Evolutionary conservation across 2,888 invertebrate species (phyloP), one percentile per base, ranked within the genome.

Genomic region (Xanthia icteritia): DNA sequence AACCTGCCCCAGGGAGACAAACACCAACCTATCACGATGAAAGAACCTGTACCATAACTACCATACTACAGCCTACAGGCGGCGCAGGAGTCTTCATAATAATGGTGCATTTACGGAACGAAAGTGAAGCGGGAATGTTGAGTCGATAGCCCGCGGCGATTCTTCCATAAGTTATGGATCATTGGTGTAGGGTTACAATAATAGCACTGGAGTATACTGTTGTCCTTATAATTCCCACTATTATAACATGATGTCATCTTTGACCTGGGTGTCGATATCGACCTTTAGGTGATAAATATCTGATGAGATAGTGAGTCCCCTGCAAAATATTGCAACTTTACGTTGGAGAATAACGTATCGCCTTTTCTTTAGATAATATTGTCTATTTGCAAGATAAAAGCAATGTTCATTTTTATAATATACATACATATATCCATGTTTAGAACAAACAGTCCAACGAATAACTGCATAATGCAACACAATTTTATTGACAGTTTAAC

Each of bases 61-160:
- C 51, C 20, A 31, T 36, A 15, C 17, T 9, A 45, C 27, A 65
- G 75, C 75, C 78, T 27, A 27, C 65, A 54, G 64, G 20, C 56
- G 42, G 54, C 68, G 65, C 56, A 20, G 64, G 51, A 56, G 74
- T n/a, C 78, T 66, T 42, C 65, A 36, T 82, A 72, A 78, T 78
- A 63, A 82, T 60, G 27, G 64, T 51, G 56, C 61, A 67, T 64
- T 64, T 61, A 67, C 54, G 23, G 45, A 77, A 73, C 23, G 70
- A 85, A 85, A 77, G 73, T 71, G 70, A 82, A 64, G 77, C 54
- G 8, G 42, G 36, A 63, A 82, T 70, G 85, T 69, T 81, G 85
- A 81, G 69, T 60, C 54, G 72, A 73, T 48, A 63, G 69, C 83
- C 17, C 2, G 13, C 23, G 27, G 85, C 23, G n/a, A 3, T 56